phyloP scores from a whole-genome alignment of 2,797 vertebrate genomes.

The Poliocrania exsul region DNA sequence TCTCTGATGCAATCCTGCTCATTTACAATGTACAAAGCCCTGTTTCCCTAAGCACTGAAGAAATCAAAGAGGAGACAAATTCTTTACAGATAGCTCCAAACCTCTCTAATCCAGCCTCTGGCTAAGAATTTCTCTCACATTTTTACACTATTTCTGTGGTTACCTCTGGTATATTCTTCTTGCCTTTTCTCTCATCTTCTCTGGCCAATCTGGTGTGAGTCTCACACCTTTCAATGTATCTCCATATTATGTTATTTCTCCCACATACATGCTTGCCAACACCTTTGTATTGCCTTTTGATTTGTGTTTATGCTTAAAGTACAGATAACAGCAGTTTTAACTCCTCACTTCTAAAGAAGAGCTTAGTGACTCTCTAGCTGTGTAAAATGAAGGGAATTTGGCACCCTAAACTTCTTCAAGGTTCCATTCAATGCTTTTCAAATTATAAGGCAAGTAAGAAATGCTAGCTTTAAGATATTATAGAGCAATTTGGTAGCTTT shows the following conservation, averaged over 20 bases:
- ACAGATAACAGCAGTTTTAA: background rate
- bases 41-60: background rate
- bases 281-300: background rate
- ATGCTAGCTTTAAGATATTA: background rate
- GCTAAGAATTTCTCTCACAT: background rate
- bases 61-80: constrained; percentile 25
- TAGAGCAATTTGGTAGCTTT: background rate
- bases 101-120: background rate
- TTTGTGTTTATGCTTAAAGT: background rate
- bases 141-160: background rate
- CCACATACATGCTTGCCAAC: background rate
- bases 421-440: background rate
- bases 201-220: background rate
- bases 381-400: background rate
- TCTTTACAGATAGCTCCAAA: background rate
- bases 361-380: background rate
- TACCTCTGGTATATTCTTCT: background rate
- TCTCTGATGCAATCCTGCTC: constrained; percentile 7
- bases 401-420: background rate
- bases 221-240: background rate
- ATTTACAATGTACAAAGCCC: background rate
- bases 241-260: background rate
- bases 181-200: background rate
- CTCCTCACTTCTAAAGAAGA: background rate
- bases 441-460: background rate